phyloP scores from a whole-genome alignment of 2,113 vertebrate genomes.

The Trochalopteron elliotii region DNA sequence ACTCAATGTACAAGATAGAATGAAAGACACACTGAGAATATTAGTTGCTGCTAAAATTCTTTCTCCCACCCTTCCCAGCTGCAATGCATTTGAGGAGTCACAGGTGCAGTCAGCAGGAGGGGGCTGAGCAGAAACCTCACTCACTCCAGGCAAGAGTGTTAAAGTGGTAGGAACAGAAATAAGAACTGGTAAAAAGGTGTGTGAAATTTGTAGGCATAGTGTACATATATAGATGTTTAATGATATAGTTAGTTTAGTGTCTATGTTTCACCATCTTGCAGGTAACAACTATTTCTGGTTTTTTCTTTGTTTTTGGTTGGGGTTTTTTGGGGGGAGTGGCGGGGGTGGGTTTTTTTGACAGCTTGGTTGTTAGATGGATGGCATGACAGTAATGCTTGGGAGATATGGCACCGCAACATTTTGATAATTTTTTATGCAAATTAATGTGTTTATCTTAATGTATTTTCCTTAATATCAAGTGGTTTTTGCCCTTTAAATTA shows the following conservation, averaged over 20 bases:
- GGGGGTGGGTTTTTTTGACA: not conserved
- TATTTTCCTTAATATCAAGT: not conserved
- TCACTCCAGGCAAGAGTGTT: not conserved
- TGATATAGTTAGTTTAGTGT: not conserved
- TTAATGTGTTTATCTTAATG: not conserved
- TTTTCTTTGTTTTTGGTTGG: not conserved
- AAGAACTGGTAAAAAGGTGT: not conserved
- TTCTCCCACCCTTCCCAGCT: not conserved
- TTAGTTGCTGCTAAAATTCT: not conserved
- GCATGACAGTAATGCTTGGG: accelerated
- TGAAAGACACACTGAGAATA: not conserved
- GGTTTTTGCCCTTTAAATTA: not conserved
- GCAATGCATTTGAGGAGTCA: not conserved
- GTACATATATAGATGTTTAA: not conserved
- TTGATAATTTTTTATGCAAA: not conserved
- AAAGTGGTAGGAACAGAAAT: not conserved
- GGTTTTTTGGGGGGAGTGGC: accelerated
- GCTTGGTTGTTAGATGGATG: not conserved
- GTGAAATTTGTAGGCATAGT: not conserved
- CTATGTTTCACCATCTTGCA: not conserved
- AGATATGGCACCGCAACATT: not conserved
- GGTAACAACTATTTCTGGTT: not conserved
- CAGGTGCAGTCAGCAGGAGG: not conserved
- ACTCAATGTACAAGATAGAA: not conserved
- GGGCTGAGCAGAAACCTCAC: not conserved